phyloP scores from a whole-genome alignment of 2,113 vertebrate genomes.

The Nerophis ophidion region DNA sequence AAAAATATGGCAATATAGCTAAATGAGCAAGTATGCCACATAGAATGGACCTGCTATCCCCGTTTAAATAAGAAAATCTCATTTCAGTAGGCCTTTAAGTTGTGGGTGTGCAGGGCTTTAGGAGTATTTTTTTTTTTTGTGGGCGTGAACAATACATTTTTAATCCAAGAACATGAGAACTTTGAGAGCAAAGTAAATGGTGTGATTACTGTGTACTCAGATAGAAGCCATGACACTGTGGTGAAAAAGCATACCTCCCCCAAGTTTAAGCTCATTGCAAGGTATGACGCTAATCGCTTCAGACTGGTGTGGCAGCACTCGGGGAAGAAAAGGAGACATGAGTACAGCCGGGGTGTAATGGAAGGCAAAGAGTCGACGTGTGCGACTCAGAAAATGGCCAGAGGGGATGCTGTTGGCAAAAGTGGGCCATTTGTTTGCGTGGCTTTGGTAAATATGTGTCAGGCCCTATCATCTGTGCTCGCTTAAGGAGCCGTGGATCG shows the following conservation, averaged over 20 bases:
- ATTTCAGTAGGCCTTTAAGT: too few relatives aligned
- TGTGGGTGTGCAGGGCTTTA: neutral
- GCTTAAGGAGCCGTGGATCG: conserved; percentile 52
- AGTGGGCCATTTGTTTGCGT: conserved; percentile 54
- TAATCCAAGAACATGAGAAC: neutral
- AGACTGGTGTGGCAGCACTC: conserved; percentile 40
- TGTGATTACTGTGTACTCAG: conserved; percentile 9
- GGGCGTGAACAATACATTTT: neutral
- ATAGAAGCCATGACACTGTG: conserved; percentile 9
- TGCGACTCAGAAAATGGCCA: conserved; percentile 40
- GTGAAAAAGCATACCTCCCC: conserved; percentile 17
- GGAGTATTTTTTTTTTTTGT: neutral
- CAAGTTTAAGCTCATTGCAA: conserved; percentile 34
- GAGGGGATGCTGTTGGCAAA: conserved; percentile 51
- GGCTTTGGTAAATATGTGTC: conserved; percentile 54
- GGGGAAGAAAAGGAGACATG: conserved; percentile 36
- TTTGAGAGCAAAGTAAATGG: neutral
- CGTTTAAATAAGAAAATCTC: too few relatives aligned
- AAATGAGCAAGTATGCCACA: too few relatives aligned
- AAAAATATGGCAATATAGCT: too few relatives aligned
- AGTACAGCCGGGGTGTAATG: conserved; percentile 25
- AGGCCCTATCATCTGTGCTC: conserved; percentile 49
- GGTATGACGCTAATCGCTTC: conserved; percentile 58
- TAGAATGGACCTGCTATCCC: too few relatives aligned
- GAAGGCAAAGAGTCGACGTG: conserved; percentile 47